phyloP scores from a whole-genome alignment of 2,888 invertebrate species.

The Eretmocerus hayati region DNA sequence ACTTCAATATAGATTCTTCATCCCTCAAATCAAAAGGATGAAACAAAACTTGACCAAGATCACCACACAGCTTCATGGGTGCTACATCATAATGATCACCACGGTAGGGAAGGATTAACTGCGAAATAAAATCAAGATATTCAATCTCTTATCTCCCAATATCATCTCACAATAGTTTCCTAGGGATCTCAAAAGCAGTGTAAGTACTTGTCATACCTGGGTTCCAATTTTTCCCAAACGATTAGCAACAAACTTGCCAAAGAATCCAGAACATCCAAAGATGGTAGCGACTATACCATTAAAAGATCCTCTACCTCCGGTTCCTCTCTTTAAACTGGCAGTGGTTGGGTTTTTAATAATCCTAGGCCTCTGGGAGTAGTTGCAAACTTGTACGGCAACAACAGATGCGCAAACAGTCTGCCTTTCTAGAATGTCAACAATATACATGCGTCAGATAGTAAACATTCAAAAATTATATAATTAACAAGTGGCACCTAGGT shows the following conservation, averaged over 20 bases:
- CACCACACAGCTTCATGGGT: slow-evolving; percentile 78
- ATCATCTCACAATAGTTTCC: not conserved
- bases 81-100: slow-evolving; percentile 74
- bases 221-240: slow-evolving; percentile 80
- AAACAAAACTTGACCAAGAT: slow-evolving; percentile 91
- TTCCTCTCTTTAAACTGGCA: slow-evolving; percentile 69
- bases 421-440: slow-evolving; percentile 29
- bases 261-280: slow-evolving; percentile 85
- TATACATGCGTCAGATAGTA: no score
- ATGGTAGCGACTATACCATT: slow-evolving; percentile 98
- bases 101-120: slow-evolving; percentile 90
- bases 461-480: slow-evolving; percentile 12
- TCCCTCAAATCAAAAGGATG: slow-evolving; percentile 78
- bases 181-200: not conserved
- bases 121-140: slow-evolving; percentile 37
- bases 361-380: slow-evolving; percentile 30
- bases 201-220: slow-evolving; percentile 49
- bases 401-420: slow-evolving; percentile 25
- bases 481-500: not conserved
- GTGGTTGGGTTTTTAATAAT: slow-evolving; percentile 37
- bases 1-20: slow-evolving; percentile 76
- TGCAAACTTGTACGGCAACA: slow-evolving; percentile 29
- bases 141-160: not conserved
- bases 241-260: slow-evolving; percentile 84
- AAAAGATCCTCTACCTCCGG: slow-evolving; percentile 91